phyloP scores from a whole-genome alignment of 2,113 vertebrate genomes.

The Myiopsitta monachus region DNA sequence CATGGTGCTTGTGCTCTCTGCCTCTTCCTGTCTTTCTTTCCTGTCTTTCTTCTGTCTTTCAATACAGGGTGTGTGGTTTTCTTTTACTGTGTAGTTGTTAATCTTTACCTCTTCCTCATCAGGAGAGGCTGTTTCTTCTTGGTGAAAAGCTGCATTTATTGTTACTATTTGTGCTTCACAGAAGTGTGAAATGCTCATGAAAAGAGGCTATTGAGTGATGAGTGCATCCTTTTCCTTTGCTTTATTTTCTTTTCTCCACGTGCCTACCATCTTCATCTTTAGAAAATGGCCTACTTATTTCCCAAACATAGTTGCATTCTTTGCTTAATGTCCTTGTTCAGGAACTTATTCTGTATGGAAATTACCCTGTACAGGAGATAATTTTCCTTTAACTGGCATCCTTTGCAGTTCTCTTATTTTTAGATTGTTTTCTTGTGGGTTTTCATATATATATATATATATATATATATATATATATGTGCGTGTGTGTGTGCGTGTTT shows the following conservation, averaged over 20 bases:
- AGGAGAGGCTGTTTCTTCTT: background rate
- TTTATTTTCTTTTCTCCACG: background rate
- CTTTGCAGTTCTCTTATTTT: background rate
- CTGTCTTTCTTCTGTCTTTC: no score
- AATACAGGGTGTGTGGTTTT: background rate
- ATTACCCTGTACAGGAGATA: slow-evolving; percentile 24
- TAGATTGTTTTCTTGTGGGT: background rate
- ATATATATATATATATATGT: background rate
- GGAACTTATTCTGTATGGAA: slow-evolving; percentile 4
- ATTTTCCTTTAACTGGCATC: slow-evolving; percentile 14
- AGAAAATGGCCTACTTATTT: slow-evolving; percentile 1
- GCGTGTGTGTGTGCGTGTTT: no score
- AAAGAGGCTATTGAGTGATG: background rate
- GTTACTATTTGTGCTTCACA: background rate
- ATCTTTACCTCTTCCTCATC: background rate
- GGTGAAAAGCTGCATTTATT: background rate
- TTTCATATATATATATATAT: background rate
- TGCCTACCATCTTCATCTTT: background rate
- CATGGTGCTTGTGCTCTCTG: no score
- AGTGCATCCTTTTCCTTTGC: background rate
- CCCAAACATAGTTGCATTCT: background rate
- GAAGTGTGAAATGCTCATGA: background rate
- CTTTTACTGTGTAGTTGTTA: background rate
- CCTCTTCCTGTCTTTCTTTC: background rate
- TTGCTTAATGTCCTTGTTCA: background rate